A percentile compares a stretch with the other conserved stretches of the same genome.
Evolutionary conservation across 2,888 invertebrate species (phyloP).

Genomic region (Schizaphis graminum): DNA sequence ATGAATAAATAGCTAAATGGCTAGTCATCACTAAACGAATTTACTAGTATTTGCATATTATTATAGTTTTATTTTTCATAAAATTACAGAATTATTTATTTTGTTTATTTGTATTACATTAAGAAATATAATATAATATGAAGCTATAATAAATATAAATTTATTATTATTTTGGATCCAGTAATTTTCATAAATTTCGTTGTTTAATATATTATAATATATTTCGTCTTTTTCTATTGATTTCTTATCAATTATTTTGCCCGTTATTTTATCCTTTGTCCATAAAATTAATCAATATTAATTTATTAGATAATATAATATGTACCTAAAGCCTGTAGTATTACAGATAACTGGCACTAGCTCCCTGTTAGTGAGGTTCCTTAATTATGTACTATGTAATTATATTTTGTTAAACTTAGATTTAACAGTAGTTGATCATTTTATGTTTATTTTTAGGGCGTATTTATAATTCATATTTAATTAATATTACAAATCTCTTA

Average conservation of each 20-base stretch:
- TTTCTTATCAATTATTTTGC: not conserved
- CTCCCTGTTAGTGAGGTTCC: not conserved
- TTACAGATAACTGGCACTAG: not conserved
- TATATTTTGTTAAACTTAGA: not conserved
- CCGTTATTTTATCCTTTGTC: not conserved
- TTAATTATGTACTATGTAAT: not conserved
- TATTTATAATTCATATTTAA: not conserved
- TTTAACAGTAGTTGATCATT: not conserved
- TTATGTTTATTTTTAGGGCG: not conserved
- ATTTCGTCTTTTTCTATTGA: not conserved
- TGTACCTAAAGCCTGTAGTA: not conserved
- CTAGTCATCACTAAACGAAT: not conserved
- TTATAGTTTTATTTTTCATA: not conserved
- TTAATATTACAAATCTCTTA: not conserved
- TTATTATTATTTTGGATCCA: not conserved
- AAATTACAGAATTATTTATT: not conserved
- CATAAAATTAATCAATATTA: not conserved
- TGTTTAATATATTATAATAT: not conserved
- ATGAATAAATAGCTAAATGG: not conserved
- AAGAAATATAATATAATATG: not conserved
- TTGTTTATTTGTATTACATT: not conserved
- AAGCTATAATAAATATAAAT: not conserved
- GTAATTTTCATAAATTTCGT: not conserved
- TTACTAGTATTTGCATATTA: not conserved
- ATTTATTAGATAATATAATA: not conserved